Conservation (phyloP, 2,797 vertebrate species). For the Artibeus lituratus region DNA sequence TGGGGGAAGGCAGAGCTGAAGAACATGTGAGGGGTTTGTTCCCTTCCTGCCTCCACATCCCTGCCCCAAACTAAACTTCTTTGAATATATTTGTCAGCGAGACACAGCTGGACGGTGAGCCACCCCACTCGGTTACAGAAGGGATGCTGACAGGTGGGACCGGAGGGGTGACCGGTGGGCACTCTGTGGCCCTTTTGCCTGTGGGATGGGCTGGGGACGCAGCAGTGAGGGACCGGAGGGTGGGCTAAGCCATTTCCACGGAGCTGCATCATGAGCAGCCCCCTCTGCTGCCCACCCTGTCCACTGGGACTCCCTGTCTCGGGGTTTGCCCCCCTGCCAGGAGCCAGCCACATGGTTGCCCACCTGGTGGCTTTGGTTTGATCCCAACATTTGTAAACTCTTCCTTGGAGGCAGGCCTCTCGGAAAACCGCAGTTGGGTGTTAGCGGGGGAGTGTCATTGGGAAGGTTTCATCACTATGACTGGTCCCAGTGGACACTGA, state of each 20-base stretch:
- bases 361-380: not conserved
- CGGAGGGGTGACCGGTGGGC: accelerated
- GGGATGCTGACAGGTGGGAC: no score
- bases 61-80: not conserved
- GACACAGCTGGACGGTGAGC: not conserved
- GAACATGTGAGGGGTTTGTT: not conserved
- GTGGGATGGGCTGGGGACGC: not conserved
- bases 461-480: not conserved
- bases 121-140: not conserved
- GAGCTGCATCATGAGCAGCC: not conserved
- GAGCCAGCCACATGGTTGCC: accelerated
- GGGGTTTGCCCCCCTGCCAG: not conserved
- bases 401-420: not conserved
- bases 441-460: not conserved
- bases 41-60: not conserved
- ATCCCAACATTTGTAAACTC: not conserved
- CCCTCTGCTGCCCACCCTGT: not conserved
- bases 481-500: not conserved
- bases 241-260: not conserved
- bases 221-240: accelerated
- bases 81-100: not conserved
- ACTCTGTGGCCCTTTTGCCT: accelerated
- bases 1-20: not conserved
- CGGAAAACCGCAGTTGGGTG: not conserved
- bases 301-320: not conserved